phyloP scores from a whole-genome alignment of 2,888 invertebrate genomes.

The Agrypnus murinus region DNA sequence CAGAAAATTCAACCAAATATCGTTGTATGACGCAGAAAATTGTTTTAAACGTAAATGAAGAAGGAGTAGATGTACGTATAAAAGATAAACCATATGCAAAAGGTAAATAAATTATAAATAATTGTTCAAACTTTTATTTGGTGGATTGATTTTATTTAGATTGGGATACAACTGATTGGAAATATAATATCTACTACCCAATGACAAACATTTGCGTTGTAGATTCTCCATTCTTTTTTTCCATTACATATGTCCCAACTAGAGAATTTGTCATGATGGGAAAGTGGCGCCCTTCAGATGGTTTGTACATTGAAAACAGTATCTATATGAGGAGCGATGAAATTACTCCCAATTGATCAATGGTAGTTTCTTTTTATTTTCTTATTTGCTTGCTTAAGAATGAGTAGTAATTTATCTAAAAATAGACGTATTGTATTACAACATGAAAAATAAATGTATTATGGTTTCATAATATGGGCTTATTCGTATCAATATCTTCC shows the following conservation, averaged over 20 bases:
- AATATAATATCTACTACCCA: constrained; percentile 3
- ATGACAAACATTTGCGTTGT: background rate
- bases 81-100: background rate
- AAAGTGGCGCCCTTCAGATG: background rate
- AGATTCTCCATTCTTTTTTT: constrained; percentile 14
- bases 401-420: too few species aligned
- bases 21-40: constrained; percentile 14
- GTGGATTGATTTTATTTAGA: background rate
- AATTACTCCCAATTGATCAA: too few species aligned
- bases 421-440: too few species aligned
- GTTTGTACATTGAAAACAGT: constrained; percentile 5
- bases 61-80: background rate
- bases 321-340: too few species aligned
- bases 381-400: too few species aligned
- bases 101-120: background rate
- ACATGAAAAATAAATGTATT: too few species aligned
- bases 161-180: constrained; percentile 6
- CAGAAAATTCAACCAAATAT: background rate
- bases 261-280: background rate
- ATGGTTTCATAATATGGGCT: too few species aligned
- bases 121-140: background rate
- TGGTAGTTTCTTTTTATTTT: too few species aligned
- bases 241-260: background rate
- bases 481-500: too few species aligned
- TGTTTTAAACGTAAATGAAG: constrained; percentile 1